phyloP scores from a whole-genome alignment of 2,888 invertebrate genomes.

The Eilema sororculum region DNA sequence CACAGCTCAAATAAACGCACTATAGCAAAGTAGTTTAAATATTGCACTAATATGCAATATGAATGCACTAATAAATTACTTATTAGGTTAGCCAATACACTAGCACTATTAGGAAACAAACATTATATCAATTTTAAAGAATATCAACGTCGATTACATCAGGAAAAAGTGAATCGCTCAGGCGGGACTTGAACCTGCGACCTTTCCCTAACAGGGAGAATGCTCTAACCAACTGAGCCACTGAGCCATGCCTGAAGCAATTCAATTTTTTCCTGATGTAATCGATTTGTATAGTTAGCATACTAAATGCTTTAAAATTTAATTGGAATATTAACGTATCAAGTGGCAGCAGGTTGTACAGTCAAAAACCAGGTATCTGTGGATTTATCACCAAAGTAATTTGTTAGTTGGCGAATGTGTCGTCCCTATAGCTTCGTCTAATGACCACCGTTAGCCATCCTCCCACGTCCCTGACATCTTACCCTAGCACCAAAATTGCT shows the following conservation, averaged over 20 bases:
- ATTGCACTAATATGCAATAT: conserved; percentile 7
- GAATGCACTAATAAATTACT: conserved; percentile 23
- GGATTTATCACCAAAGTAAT: conserved; percentile 77
- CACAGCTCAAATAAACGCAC: not conserved
- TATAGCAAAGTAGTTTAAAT: conserved; percentile 3
- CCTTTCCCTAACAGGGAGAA: too few relatives aligned
- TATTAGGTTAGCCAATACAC: conserved; percentile 42
- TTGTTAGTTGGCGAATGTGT: conserved; percentile 84
- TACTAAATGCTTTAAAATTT: too few relatives aligned
- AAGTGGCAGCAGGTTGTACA: conserved; percentile 73
- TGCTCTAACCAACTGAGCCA: too few relatives aligned
- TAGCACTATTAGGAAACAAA: conserved; percentile 26
- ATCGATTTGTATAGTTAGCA: too few relatives aligned
- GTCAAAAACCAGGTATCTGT: conserved; percentile 73
- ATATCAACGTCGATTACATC: too few relatives aligned
- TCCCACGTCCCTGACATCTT: conserved; percentile 69
- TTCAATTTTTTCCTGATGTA: too few relatives aligned
- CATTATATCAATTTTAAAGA: conserved; percentile 34
- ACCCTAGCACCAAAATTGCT: conserved; percentile 76
- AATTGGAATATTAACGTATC: conserved; percentile 24
- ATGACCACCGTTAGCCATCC: conserved; percentile 73
- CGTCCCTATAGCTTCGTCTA: conserved; percentile 82
- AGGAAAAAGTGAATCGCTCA: too few relatives aligned
- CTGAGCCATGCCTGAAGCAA: too few relatives aligned
- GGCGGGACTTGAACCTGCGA: too few relatives aligned